Evolutionary conservation across 2,797 vertebrate species (phyloP).

Genomic region (Centropyge bicolor): DNA sequence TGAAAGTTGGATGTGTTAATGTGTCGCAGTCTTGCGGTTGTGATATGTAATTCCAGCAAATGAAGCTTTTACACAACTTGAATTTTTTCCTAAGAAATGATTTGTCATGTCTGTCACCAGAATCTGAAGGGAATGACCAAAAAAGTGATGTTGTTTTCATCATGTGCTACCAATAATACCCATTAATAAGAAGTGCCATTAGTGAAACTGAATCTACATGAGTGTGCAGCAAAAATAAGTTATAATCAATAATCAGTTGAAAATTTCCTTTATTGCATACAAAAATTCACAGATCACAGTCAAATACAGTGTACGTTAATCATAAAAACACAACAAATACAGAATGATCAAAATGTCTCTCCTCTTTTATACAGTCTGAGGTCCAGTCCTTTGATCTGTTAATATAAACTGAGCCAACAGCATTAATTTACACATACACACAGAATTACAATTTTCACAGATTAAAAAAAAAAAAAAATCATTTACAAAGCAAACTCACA

Average conservation of each 20-base stretch:
- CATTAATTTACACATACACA: conserved; percentile 8
- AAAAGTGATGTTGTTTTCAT: background rate
- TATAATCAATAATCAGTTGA: background rate
- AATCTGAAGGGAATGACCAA: background rate
- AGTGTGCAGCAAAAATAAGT: background rate
- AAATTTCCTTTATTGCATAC: background rate
- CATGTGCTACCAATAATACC: background rate
- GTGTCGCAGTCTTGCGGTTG: background rate
- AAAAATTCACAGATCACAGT: background rate
- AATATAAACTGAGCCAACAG: background rate
- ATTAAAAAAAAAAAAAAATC: background rate
- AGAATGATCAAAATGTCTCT: background rate
- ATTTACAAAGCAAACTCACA: background rate
- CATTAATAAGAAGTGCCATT: background rate
- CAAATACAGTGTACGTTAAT: background rate
- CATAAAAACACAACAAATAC: background rate
- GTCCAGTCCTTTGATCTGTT: too few species aligned
- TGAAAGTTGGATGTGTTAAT: background rate
- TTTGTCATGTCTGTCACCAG: background rate
- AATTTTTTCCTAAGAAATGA: background rate
- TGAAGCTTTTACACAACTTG: background rate
- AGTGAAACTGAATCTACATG: background rate
- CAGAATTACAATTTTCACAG: conserved; percentile 11
- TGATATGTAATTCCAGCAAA: background rate
- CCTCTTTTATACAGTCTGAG: too few species aligned